A percentile compares a stretch with the other conserved stretches of the same genome.
Conservation (phyloP, 2,797 vertebrate genomes). For the Tokudaia tokunoshimensis region DNA sequence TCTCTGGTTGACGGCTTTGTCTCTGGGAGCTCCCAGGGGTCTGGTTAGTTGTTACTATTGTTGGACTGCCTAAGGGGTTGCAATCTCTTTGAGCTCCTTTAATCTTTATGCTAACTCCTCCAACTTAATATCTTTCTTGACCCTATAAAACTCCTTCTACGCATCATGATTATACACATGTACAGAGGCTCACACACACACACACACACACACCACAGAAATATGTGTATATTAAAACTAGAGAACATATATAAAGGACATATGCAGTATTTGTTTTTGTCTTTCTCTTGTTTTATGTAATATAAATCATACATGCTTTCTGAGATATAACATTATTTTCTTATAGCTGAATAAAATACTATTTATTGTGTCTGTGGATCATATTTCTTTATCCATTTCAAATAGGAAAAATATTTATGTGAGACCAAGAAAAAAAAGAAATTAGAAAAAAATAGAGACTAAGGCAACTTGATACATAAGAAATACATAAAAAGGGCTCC, state of each 20-base stretch:
- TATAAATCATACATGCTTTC: background rate
- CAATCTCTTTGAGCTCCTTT: too few species aligned
- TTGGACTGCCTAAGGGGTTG: too few species aligned
- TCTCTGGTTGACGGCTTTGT: background rate
- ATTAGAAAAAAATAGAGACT: background rate
- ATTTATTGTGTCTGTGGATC: background rate
- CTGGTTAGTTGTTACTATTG: background rate
- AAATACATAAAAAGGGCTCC: background rate
- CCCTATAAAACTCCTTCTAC: background rate
- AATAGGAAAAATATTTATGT: background rate
- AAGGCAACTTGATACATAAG: background rate
- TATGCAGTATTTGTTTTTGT: background rate
- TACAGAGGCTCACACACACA: too few species aligned
- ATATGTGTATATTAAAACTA: background rate
- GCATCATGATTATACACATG: background rate
- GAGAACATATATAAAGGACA: background rate
- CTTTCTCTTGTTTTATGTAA: background rate
- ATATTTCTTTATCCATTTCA: background rate
- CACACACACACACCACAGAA: background rate
- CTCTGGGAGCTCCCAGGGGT: background rate
- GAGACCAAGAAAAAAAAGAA: background rate
- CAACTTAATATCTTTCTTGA: background rate
- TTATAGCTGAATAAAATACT: background rate
- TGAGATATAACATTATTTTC: background rate
- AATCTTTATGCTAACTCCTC: too few species aligned